Evolutionary conservation across 2,888 invertebrate genomes (phyloP), one percentile per base, ranked within the genome.

Genomic region (Drosophila gaucha): DNA sequence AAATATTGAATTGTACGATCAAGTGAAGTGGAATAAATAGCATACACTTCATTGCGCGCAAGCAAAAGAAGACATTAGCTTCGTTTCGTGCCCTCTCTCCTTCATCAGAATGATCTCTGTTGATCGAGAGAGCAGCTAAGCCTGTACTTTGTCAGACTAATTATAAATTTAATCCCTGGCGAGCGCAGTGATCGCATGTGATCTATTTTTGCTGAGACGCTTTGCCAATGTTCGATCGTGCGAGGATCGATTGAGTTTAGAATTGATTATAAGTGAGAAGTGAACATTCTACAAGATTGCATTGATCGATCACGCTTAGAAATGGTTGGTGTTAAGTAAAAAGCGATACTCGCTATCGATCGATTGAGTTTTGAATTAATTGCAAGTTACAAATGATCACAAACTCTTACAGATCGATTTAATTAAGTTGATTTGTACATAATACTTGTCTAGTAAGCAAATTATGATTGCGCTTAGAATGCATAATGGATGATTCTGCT

Each of bases 151-250:
- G 54, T 55, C 46, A 35, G 51, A 67, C 28, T 39, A 68, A 68
- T 71, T 68, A 74, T 35, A 26, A 16, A 49, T 26, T 30, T 52
- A 47, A 69, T 65, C n/a, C 30, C 16, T 18, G 43, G 16, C 46
- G 41, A 56, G 28, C 10, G 24, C 38, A 51, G 5, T 43, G 36
- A 51, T 71, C 31, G 18, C 33, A 46, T 22, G 10, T 38, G 41
- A 71, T 56, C 66, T 35, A 43, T 51, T 71, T 36, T 31, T 30
- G 38, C 26, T 14, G 33, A 20, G 24, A 9, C 18, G 6, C n/a
- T 22, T 9, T 16, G 38, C 10, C 10, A 9, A 18, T n/a, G 28
- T 16, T 55, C 65, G 47, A 36, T 66, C 38, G 67, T 31, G 12
- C 16, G 8, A 18, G 9, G 10, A 30, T 49, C 49, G 24, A 24